These are phyloP conservation scores for Volucella zonaria DNA, from an alignment of 2,888 invertebrate species.

Conservation along the genomic window DNA sequence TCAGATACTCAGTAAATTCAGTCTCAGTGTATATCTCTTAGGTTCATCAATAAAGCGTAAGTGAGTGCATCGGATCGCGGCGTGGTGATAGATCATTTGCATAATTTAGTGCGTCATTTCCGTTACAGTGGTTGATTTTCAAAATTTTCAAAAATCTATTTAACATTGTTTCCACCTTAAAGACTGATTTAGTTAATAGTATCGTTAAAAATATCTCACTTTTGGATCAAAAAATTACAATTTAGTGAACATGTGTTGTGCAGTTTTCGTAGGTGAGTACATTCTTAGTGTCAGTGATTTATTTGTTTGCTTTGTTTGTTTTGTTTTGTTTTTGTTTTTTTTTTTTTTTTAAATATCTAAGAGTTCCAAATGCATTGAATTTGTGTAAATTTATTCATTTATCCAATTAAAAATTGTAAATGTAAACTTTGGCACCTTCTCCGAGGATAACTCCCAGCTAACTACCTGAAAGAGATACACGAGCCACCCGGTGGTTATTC, in stretches of 20 bases:
- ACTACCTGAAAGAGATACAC: background rate
- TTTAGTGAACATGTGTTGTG: slow-evolving; percentile 61
- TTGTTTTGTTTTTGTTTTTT: slow-evolving; percentile 15
- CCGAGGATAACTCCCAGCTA: background rate
- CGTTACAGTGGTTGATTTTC: slow-evolving; percentile 56
- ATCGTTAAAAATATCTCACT: slow-evolving; percentile 3
- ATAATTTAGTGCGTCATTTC: slow-evolving; percentile 71
- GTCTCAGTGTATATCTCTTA: slow-evolving; percentile 71
- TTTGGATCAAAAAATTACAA: slow-evolving; percentile 43
- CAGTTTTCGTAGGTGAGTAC: slow-evolving; percentile 58
- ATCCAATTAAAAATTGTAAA: slow-evolving; percentile 47
- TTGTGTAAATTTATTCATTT: background rate
- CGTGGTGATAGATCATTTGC: slow-evolving; percentile 56
- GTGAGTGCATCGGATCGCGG: slow-evolving; percentile 68
- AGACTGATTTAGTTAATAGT: background rate
- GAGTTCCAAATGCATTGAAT: slow-evolving; percentile 14
- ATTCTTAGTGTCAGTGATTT: background rate
- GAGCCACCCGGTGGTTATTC: slow-evolving; percentile 9
- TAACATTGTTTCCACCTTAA: slow-evolving; percentile 32
- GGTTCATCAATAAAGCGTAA: slow-evolving; percentile 73
- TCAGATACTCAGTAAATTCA: slow-evolving; percentile 63
- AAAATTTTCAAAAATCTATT: slow-evolving; percentile 31
- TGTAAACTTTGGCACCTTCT: slow-evolving; percentile 27
- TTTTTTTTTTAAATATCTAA: background rate
- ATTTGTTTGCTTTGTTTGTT: slow-evolving; percentile 44